Conservation (phyloP, 2,113 vertebrate species). For the Trachemys scripta region DNA sequence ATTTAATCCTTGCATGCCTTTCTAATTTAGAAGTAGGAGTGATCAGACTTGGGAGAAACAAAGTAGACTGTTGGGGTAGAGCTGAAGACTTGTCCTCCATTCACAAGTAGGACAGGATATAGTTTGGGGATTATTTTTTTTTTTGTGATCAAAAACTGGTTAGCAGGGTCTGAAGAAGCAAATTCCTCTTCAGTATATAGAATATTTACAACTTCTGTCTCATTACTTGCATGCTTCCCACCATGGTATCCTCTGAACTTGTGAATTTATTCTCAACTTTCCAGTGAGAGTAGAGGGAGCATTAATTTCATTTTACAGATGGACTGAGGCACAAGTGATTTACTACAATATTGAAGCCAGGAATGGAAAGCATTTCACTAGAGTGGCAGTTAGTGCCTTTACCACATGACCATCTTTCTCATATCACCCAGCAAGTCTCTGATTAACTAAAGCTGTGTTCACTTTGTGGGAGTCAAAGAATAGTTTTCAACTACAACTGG, state of each 20-base stretch:
- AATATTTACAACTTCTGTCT: background rate
- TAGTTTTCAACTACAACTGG: background rate
- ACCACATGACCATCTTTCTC: background rate
- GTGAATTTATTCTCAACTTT: background rate
- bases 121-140: background rate
- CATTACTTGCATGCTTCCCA: background rate
- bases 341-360: background rate
- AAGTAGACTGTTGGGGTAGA: background rate
- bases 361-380: background rate
- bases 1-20: background rate
- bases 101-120: background rate
- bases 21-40: background rate
- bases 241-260: background rate
- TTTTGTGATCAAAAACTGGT: background rate
- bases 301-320: background rate
- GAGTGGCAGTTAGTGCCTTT: no score
- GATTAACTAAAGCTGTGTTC: no score
- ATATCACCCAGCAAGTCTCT: background rate
- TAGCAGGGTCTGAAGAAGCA: no score
- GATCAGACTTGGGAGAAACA: background rate
- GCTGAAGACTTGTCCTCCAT: background rate
- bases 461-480: background rate
- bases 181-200: background rate
- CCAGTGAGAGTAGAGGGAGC: background rate
- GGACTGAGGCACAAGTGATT: no score